A percentile compares a stretch with the other conserved stretches of the same genome.
Evolutionary conservation across 2,113 vertebrate species (phyloP).

Genomic region (Syngnathus scovelli): DNA sequence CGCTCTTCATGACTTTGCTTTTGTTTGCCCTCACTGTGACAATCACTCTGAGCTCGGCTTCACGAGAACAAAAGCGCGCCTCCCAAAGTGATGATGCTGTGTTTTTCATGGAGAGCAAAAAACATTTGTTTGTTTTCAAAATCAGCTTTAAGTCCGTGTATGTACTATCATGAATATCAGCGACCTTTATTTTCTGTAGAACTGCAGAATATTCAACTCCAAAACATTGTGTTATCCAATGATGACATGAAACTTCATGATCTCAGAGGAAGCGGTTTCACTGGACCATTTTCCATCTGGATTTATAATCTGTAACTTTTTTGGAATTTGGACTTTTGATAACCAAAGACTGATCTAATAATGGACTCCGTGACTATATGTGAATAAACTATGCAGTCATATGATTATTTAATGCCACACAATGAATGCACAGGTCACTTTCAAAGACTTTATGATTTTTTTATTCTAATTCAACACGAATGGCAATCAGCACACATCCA

Average conservation of each 20-base stretch:
- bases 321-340: neutral
- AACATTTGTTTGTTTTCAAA: neutral
- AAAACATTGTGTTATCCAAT: neutral
- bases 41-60: neutral
- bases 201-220: neutral
- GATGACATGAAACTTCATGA: neutral
- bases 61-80: neutral
- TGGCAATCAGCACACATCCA: conserved; percentile 44
- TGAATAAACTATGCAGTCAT: neutral
- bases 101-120: neutral
- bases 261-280: neutral
- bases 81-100: neutral
- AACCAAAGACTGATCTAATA: neutral
- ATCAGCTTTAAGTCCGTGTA: neutral
- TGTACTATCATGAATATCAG: neutral
- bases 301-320: neutral
- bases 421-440: neutral
- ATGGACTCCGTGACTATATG: neutral
- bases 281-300: neutral
- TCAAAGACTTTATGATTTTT: neutral
- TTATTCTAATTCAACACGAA: neutral
- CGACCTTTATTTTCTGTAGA: neutral
- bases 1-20: neutral
- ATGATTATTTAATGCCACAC: neutral
- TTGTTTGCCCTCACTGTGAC: conserved; percentile 20